Evolutionary conservation across 2,113 vertebrate species (phyloP), one percentile per base, ranked within the genome.

Genomic region (Malaclemys terrapin): DNA sequence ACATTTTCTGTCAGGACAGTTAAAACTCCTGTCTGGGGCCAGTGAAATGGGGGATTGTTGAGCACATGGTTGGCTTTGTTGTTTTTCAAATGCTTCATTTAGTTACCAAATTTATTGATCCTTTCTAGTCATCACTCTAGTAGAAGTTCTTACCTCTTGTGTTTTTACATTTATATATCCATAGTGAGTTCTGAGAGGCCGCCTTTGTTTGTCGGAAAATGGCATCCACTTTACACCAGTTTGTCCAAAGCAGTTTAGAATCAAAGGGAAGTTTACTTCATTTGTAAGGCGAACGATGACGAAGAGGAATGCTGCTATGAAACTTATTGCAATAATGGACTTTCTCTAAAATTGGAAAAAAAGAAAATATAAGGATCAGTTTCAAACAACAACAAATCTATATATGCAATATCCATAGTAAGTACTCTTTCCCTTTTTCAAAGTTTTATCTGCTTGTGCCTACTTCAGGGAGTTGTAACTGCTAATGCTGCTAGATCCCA

Each of bases 151-250:
- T 98, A 99, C 99, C 99, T 99, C 99, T 97, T 99, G 98, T 5
- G 98, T 99, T 94, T 98, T 99, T 87, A 99, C 98, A 89, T 99
- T 99, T 88, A 99, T 94, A 79, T 99, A 99, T 82, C 99, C 99
- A 56, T 97, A 98, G 96, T 99, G 99, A 91, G 98, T 98, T 93
- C 98, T 99, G 97, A 98, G 97, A 95, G 98, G 98, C 94, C 98
- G 98, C 95, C 98, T 98, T 29, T 98, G 98, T 49, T 97, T 98
- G n/a, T 98, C 98, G 93, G 99, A 98, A 97, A 99, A 98, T 5
- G 98, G 99, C 93, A 98, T 98, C 98, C 98, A 99, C 72, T 98
- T 98, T 92, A 98, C 96, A 93, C 98, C 98, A 25, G 98, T 97
- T 95, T 99, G 98, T 20, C 99, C 98, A 82, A 99, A 99, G 95